These are phyloP conservation scores for Loriculus beryllinus DNA, from an alignment of 2,797 vertebrate genomes.

Conservation along the genomic window DNA sequence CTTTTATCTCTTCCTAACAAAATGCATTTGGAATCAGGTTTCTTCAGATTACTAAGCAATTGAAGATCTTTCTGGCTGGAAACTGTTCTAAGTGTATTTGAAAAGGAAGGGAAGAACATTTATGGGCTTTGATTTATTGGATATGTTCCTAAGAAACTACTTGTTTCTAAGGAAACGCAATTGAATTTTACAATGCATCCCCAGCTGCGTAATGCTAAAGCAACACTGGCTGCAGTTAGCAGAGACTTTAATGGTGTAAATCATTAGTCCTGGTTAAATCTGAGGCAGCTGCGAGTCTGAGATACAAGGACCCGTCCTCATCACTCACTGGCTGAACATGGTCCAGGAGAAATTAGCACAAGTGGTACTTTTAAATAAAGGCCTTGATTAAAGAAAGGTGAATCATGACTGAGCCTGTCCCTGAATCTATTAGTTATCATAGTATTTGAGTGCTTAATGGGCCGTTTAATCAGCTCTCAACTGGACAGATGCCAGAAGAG, in stretches of 20 bases:
- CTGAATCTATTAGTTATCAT: neutral
- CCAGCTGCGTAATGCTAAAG: neutral
- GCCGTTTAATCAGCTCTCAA: slow-evolving; percentile 2
- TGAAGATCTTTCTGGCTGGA: neutral
- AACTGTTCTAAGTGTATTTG: neutral
- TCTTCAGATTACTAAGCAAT: neutral
- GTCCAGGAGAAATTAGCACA: neutral
- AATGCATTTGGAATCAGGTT: neutral
- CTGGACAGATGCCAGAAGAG: slow-evolving; percentile 17
- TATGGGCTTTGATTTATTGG: neutral
- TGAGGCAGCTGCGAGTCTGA: neutral
- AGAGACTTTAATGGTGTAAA: neutral
- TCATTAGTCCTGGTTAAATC: neutral
- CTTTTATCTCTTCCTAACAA: neutral
- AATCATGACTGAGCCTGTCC: neutral
- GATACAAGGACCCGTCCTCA: too few relatives aligned
- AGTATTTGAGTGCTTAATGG: slow-evolving; percentile 36
- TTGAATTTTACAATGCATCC: neutral
- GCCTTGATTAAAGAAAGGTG: neutral
- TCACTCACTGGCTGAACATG: neutral
- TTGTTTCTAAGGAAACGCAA: neutral
- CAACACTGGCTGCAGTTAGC: neutral
- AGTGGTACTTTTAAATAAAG: neutral
- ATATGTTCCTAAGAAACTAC: neutral
- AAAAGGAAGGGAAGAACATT: neutral